Percentiles rank a stretch among this genome's conserved stretches.
Evolutionary conservation across 2,797 vertebrate species (phyloP).

Genomic region (Miichthys miiuy): DNA sequence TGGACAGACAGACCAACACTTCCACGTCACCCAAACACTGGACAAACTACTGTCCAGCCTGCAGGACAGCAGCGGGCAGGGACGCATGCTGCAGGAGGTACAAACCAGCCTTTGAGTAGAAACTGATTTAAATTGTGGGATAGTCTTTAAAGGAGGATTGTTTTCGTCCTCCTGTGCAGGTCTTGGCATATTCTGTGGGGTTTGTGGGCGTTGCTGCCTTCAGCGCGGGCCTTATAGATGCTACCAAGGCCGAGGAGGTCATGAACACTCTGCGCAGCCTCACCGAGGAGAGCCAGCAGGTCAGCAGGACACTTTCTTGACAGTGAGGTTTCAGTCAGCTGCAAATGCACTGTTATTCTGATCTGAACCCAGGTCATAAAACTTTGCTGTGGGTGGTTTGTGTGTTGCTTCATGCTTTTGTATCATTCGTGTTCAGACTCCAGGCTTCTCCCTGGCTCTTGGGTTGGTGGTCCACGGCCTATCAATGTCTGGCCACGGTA

Average conservation of each 20-base stretch:
- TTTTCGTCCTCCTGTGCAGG: constrained; percentile 78
- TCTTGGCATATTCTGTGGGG: constrained; percentile 91
- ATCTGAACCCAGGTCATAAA: too few species aligned
- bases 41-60: constrained; percentile 85
- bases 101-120: too few species aligned
- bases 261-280: constrained; percentile 88
- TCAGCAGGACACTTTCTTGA: constrained; percentile 63
- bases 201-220: constrained; percentile 91
- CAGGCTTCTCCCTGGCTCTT: constrained; percentile 92
- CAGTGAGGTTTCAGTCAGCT: background rate
- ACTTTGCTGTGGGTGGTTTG: background rate
- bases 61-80: constrained; percentile 84
- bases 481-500: constrained; percentile 91
- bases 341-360: too few species aligned
- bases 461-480: constrained; percentile 91
- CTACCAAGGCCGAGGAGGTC: constrained; percentile 88
- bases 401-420: background rate
- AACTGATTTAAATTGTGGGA: background rate
- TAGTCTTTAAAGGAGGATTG: background rate
- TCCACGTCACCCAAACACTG: constrained; percentile 79
- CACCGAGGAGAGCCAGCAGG: constrained; percentile 94
- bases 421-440: constrained; percentile 82
- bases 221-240: constrained; percentile 87
- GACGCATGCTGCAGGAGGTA: constrained; percentile 94
- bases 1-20: constrained; percentile 81